Evolutionary conservation across 2,888 invertebrate species (phyloP).

Genomic region (Diploptera punctata): DNA sequence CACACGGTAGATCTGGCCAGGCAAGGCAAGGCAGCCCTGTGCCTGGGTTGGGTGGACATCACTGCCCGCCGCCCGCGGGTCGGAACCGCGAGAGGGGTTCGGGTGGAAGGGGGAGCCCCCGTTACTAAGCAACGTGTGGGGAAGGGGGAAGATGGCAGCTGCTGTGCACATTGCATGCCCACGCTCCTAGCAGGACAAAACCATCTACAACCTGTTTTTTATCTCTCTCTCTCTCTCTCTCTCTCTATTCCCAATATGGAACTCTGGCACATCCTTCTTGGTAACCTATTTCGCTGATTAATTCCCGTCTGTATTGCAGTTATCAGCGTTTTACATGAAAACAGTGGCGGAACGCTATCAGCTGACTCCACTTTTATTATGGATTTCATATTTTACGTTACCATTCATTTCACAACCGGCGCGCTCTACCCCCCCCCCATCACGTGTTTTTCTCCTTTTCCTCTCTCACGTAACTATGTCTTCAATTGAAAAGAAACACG

Average conservation of each 20-base stretch:
- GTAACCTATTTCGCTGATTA: conserved; percentile 20
- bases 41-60: conserved; percentile 43
- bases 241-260: conserved; percentile 24
- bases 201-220: conserved; percentile 22
- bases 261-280: not conserved
- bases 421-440: too few species aligned
- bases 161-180: conserved; percentile 37
- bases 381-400: conserved; percentile 5
- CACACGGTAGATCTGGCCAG: conserved; percentile 42
- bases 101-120: conserved; percentile 41
- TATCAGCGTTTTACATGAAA: not conserved
- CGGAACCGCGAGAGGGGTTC: conserved; percentile 42
- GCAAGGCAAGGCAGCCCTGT: conserved; percentile 52
- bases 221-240: conserved; percentile 45
- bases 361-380: not conserved
- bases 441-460: too few species aligned
- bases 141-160: conserved; percentile 39
- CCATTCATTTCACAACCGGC: not conserved
- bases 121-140: conserved; percentile 52
- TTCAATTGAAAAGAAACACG: too few species aligned
- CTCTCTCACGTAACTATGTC: too few species aligned
- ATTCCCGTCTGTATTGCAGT: not conserved
- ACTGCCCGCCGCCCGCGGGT: conserved; percentile 36
- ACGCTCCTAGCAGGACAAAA: conserved; percentile 31
- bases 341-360: not conserved